Evolutionary conservation across 2,797 vertebrate genomes (phyloP).

Genomic region (Labeo calbasu): DNA sequence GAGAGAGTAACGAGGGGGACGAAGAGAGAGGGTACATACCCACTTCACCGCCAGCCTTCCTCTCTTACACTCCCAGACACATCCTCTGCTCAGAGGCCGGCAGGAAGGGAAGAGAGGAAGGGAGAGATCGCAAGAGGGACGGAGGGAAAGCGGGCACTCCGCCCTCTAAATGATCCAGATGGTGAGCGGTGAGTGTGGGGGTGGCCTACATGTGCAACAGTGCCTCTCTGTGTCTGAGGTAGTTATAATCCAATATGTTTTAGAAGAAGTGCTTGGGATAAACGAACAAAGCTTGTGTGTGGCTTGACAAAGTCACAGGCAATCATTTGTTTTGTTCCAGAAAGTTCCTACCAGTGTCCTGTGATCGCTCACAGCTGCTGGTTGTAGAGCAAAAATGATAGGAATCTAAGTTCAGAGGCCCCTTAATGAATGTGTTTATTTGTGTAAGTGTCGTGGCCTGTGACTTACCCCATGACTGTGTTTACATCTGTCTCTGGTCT

Average conservation of each 20-base stretch:
- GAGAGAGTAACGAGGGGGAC: constrained; percentile 41
- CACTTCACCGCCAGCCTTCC: constrained; percentile 52
- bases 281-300: background rate
- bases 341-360: background rate
- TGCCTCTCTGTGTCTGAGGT: constrained; percentile 47
- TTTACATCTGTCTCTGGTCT: constrained; percentile 63
- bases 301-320: background rate
- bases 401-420: constrained; percentile 43
- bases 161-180: constrained; percentile 55
- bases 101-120: constrained; percentile 74
- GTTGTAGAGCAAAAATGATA: constrained; percentile 43
- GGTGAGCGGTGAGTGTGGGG: constrained; percentile 53
- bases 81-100: constrained; percentile 77
- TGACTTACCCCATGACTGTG: constrained; percentile 56
- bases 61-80: constrained; percentile 71
- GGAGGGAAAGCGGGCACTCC: constrained; percentile 43
- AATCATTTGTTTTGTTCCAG: constrained; percentile 4
- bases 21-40: constrained; percentile 57
- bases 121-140: constrained; percentile 43
- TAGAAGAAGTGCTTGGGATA: background rate
- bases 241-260: constrained; percentile 25
- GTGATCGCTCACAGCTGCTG: constrained; percentile 63
- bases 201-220: constrained; percentile 51
- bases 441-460: constrained; percentile 52
- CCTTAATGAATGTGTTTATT: constrained; percentile 61